Conservation (phyloP, 1,140 invertebrate genomes). For the Drusus annulatus region DNA sequence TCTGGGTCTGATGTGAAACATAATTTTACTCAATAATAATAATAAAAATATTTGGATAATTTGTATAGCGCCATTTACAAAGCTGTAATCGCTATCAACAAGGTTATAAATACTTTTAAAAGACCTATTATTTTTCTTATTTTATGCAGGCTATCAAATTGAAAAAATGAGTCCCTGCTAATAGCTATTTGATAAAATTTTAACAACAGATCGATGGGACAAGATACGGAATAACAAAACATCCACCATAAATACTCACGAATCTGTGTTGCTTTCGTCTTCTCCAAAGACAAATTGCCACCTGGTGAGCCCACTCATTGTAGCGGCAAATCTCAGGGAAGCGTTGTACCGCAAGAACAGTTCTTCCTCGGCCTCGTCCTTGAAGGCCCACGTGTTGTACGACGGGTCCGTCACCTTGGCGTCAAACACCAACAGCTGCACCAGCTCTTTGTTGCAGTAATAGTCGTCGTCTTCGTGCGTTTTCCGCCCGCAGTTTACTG, state of each 20-base stretch:
- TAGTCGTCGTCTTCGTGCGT: conserved; percentile 79
- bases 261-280: conserved; percentile 58
- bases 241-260: conserved; percentile 26
- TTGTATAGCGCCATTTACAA: too few species aligned
- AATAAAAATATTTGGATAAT: too few species aligned
- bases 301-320: conserved; percentile 88
- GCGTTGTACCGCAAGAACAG: conserved; percentile 78
- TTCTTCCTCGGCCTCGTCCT: conserved; percentile 69
- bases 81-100: too few species aligned
- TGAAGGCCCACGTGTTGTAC: conserved; percentile 76
- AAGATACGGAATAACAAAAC: too few species aligned
- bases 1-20: too few species aligned
- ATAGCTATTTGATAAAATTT: too few species aligned
- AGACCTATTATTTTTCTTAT: too few species aligned
- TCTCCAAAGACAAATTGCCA: conserved; percentile 83
- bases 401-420: conserved; percentile 84
- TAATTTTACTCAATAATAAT: too few species aligned
- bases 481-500: conserved; percentile 76
- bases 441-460: conserved; percentile 88
- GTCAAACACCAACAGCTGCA: conserved; percentile 90
- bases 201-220: too few species aligned
- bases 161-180: too few species aligned
- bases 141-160: too few species aligned
- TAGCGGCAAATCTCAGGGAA: conserved; percentile 86
- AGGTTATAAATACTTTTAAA: too few species aligned